Evolutionary conservation across 2,797 vertebrate genomes (phyloP), one percentile per base, ranked within the genome.

Genomic region (Hippocampus kuda): DNA sequence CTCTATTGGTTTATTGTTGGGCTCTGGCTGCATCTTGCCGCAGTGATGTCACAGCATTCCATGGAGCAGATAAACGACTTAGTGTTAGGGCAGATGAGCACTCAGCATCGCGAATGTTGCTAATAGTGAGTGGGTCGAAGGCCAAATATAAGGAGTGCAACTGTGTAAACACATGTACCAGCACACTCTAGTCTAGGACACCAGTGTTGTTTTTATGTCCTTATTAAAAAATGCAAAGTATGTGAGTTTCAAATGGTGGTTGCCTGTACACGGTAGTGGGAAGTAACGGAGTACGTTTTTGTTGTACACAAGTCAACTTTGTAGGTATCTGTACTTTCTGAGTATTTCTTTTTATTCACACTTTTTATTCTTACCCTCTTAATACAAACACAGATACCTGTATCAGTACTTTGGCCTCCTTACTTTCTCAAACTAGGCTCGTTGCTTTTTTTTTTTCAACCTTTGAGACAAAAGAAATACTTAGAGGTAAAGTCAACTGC

Each of bases 11-110:
- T 86, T 86, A 91, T 92, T 92, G 91, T 92, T 91, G 77, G 44
- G 77, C 76, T 71, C 72, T 80, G 77, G 83, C 87, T 75, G 81
- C 78, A 72, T 83, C 80, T 78, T 83, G 86, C 78, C 83, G 71
- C 79, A 85, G 81, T 91, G 90, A 92, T 90, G 89, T 92, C 92
- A 91, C 86, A 83, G 78, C 87, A 89, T 88, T 85, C 86, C 87
- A 85, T 80, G 81, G 82, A 80, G 84, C 80, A 78, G 83, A 90
- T 90, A 90, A 89, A 91, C 87, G 88, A 81, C 84, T 89, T 87
- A 88, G 89, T 90, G 87, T 89, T 87, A 70, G 79, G 78, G 85
- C 83, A 89, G 85, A 88, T 87, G 88, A 89, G 87, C 85, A 48
- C 46, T 48, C 46, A 83, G 84, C 84, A 72, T 86, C 59, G 77